Conservation (phyloP, 2,113 vertebrate genomes). For the Typhlomys cinereus region DNA sequence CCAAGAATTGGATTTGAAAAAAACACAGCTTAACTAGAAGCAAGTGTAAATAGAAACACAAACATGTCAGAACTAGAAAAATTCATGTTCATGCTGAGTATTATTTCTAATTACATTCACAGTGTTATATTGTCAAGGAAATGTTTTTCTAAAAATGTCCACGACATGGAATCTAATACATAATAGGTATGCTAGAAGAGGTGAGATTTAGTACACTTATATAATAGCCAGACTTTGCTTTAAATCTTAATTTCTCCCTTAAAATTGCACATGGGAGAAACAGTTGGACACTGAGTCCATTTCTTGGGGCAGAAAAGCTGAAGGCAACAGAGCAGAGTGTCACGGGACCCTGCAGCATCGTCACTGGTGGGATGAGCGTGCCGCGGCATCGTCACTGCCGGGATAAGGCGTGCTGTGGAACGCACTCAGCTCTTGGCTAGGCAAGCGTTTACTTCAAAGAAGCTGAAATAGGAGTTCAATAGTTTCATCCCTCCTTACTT, state of each 20-base stretch:
- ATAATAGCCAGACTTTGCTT: neutral
- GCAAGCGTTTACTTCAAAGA: neutral
- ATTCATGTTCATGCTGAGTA: neutral
- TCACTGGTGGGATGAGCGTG: too few relatives aligned
- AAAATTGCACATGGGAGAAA: conserved; percentile 19
- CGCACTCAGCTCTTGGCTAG: too few relatives aligned
- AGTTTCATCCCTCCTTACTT: neutral
- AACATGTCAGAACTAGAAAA: conserved; percentile 28
- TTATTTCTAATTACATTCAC: neutral
- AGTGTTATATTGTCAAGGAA: neutral
- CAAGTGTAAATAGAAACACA: neutral
- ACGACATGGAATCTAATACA: neutral
- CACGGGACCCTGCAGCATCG: neutral
- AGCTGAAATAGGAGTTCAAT: neutral
- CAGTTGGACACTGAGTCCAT: neutral
- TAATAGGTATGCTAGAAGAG: neutral
- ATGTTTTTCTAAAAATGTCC: neutral
- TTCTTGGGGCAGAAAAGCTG: neutral
- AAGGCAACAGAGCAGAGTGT: neutral
- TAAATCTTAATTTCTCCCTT: neutral
- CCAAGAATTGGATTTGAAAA: neutral
- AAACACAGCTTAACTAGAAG: conserved; percentile 27
- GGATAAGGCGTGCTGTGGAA: neutral
- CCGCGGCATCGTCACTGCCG: neutral
- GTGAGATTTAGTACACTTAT: neutral